Base-by-base conservation (phyloP, 2,797 vertebrate genomes). In the Liparis tanakae region DNA sequence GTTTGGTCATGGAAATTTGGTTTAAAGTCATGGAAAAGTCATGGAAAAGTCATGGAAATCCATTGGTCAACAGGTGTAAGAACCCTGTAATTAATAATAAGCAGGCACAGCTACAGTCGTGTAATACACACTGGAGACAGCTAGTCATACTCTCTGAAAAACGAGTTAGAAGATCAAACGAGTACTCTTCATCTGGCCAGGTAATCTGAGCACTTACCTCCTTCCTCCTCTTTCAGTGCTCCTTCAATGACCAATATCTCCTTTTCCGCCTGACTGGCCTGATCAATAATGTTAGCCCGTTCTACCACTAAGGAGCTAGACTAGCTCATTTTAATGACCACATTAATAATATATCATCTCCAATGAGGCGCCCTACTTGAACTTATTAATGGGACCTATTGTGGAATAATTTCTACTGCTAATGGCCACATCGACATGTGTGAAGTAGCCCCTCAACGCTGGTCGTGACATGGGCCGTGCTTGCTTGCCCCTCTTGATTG, bases 61-160 rank as follows among this genome's bases (percentile, higher is more conserved):
- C n/a, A n/a, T n/a, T n/a, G n/a, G n/a, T n/a, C n/a, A n/a, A n/a
- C n/a, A n/a, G n/a, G n/a, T n/a, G n/a, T n/a, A n/a, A n/a, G n/a
- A n/a, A n/a, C n/a, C n/a, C n/a, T n/a, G n/a, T n/a, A n/a, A n/a
- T 94, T 92, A 93, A 94, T 94, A 92, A 86, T 79, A 82, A 85
- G 81, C 78, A 66, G 79, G 68, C 37, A 34, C 81, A 74, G 60
- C 76, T 55, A 14, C 13, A 43, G 39, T 25, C 30, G 20, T 70
- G 83, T 87, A 82, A 87, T 76, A 84, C 76, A 88, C 91, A 85
- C 91, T 50, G 41, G 82, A 84, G 90, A 82, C 88, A 48, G 64
- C 72, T 83, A 86, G 85, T 91, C 90, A 86, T 80, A 88, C 69
- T 82, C 69, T 69, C 58, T 59, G 83, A 92, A 81, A 78, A 79